Evolutionary conservation across 1,140 invertebrate species (phyloP).

Genomic region (Chelonus insularis): DNA sequence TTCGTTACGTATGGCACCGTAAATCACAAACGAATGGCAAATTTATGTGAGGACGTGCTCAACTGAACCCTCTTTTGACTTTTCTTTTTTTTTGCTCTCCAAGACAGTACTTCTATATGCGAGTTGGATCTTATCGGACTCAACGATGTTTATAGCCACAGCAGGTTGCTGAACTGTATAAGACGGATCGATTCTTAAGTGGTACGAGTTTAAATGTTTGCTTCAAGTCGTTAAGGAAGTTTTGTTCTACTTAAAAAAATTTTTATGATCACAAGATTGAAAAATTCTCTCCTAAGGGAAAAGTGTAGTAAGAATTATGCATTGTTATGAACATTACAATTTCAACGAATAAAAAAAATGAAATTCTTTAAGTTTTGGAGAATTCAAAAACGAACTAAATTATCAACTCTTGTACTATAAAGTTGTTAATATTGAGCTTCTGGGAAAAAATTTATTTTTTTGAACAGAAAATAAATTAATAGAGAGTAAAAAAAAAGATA

Average conservation of each 20-base stretch:
- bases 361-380: no score
- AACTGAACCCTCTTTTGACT: conserved; percentile 29
- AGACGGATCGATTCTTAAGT: conserved; percentile 8
- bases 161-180: conserved; percentile 9
- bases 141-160: conserved; percentile 13
- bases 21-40: conserved; percentile 45
- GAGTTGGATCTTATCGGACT: conserved; percentile 13
- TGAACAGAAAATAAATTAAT: no score
- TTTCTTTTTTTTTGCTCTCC: neutral
- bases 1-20: conserved; percentile 50
- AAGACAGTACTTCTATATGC: conserved; percentile 4
- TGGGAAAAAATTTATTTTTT: no score
- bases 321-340: no score
- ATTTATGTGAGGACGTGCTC: conserved; percentile 39
- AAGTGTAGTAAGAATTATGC: no score
- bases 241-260: conserved; percentile 1
- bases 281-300: no score
- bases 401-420: no score
- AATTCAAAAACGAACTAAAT: no score
- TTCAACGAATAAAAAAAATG: no score
- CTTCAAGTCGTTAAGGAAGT: neutral
- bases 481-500: no score
- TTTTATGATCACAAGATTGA: neutral
- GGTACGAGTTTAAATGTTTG: neutral
- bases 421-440: no score